Evolutionary conservation across 2,888 invertebrate species (phyloP).

Genomic region (Ophioninae sp.): DNA sequence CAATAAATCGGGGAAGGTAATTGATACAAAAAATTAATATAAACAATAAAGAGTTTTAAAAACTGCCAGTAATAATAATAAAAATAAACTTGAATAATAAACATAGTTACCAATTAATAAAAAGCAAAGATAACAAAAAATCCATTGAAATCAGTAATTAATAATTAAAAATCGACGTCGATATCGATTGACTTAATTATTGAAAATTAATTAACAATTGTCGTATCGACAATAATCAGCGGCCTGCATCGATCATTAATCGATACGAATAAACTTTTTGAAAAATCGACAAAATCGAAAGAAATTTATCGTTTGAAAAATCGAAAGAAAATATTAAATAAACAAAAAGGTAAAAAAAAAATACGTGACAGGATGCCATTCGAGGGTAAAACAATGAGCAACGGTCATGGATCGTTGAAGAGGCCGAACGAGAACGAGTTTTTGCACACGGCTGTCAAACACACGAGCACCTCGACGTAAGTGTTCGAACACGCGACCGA

Average conservation of each 20-base stretch:
- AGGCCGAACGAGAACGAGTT: constrained; percentile 75
- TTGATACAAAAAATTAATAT: no score
- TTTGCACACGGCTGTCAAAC: constrained; percentile 70
- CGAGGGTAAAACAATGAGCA: constrained; percentile 51
- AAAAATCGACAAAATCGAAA: neutral
- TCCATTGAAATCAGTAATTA: neutral
- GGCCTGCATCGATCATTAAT: no score
- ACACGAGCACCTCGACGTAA: constrained; percentile 69
- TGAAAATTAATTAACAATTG: neutral
- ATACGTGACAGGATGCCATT: constrained; percentile 71
- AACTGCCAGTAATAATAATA: no score
- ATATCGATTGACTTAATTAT: no score
- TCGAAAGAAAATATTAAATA: neutral
- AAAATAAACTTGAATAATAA: no score
- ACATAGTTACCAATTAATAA: no score
- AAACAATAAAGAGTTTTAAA: no score
- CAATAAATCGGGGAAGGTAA: no score
- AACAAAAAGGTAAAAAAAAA: neutral
- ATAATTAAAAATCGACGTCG: no score
- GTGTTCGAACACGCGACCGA: constrained; percentile 36
- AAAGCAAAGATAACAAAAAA: no score
- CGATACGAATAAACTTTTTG: neutral
- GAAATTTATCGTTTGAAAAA: neutral
- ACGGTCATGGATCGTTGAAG: constrained; percentile 69
- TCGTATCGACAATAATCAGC: neutral